phyloP scores from a whole-genome alignment of 2,797 vertebrate genomes.

The Notamacropus eugenii region DNA sequence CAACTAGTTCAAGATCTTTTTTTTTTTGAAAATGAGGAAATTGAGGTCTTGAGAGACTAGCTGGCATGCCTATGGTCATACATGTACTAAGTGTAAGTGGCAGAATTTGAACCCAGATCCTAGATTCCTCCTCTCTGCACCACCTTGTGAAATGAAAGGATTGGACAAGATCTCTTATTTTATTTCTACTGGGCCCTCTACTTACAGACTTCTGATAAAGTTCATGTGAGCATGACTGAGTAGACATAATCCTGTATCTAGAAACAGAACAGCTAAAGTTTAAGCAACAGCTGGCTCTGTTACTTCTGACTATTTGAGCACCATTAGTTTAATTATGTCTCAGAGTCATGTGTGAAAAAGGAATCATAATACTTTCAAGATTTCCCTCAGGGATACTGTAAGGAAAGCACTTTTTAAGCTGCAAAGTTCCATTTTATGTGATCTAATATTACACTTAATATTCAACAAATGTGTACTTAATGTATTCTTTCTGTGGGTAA shows the following conservation, averaged over 20 bases:
- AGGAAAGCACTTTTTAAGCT: not conserved
- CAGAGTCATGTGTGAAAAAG: not conserved
- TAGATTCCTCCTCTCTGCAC: not conserved
- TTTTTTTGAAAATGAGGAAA: slow-evolving; percentile 31
- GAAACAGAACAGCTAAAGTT: not conserved
- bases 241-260: not conserved
- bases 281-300: not conserved
- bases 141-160: not conserved
- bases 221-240: not conserved
- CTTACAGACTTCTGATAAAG: not conserved
- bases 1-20: not conserved
- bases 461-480: not conserved
- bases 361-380: not conserved
- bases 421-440: not conserved
- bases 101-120: slow-evolving; percentile 2
- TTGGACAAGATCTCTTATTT: not conserved
- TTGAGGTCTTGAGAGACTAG: not conserved
- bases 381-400: not conserved
- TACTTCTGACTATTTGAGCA: not conserved
- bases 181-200: not conserved
- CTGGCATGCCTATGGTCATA: slow-evolving; percentile 25
- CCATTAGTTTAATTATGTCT: not conserved
- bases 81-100: not conserved
- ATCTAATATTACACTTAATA: not conserved
- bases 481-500: not conserved